Evolutionary conservation across 2,797 vertebrate species (phyloP), one percentile per base, ranked within the genome.

Genomic region (Sarcophilus harrisii): DNA sequence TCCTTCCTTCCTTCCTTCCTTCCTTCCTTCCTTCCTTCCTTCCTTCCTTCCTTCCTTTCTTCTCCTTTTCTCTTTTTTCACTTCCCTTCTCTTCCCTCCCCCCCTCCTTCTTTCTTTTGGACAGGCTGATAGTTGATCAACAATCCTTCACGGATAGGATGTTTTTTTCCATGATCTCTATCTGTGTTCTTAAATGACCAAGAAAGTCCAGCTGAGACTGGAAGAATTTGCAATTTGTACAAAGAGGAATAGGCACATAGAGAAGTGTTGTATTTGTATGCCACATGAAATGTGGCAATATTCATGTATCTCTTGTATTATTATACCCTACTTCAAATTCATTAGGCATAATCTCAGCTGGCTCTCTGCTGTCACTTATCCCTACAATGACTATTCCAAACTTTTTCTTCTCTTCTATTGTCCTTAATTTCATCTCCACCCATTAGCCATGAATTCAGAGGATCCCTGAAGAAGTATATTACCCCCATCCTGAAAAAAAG

Each of bases 111-210:
- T 21, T 87, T 49, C 45, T 59, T 45, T 49, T 87, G 38, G 38
- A 87, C 38, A 87, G 38, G 21, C 73, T 87, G 38, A 87, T 45
- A 38, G 9, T 87, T 87, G 24, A 49, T 87, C 38, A 45, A 49
- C 38, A 49, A 87, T 87, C 38, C 38, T 8, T 87, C 21, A 87
- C 0, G 21, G 38, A 49, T 87, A 87, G 73, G 21, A 49, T 87
- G 38, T 87, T 87, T 87, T 81, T 87, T 87, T 81, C 73, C 73
- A 87, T 87, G 73, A 87, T 81, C 73, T 81, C 73, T 87, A 87
- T 87, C 73, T 87, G 38, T 87, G 73, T 87, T 87, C 38, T 87
- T 49, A 87, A 87, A 87, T 87, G 38, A 87, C 38, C 9, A 87
- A 49, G 21, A 9, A 87, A 87, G 24, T 24, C 73, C 38, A 27